Evolutionary conservation across 1,140 invertebrate genomes (phyloP).

Genomic region (Psix sp.): DNA sequence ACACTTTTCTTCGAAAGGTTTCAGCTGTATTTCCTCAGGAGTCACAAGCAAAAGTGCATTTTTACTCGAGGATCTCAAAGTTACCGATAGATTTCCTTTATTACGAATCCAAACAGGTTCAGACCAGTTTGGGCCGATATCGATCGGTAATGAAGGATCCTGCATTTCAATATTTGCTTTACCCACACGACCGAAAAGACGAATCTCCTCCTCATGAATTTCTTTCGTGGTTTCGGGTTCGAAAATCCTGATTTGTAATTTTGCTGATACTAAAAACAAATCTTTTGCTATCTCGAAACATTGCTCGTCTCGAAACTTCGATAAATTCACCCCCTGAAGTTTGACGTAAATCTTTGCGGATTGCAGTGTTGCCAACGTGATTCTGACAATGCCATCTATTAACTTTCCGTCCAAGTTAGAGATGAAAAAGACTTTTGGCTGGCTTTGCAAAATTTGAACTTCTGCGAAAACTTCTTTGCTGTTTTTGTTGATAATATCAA

Average conservation of each 20-base stretch:
- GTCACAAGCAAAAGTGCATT: no score
- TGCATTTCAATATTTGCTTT: conserved; percentile 60
- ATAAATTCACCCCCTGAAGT: conserved; percentile 2
- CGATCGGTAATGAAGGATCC: conserved; percentile 59
- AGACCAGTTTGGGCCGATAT: background rate
- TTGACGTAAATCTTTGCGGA: conserved; percentile 2
- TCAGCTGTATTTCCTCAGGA: no score
- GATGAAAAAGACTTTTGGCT: conserved; percentile 1
- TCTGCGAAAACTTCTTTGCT: background rate
- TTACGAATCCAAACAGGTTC: background rate
- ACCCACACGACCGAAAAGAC: conserved; percentile 59
- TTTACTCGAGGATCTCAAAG: no score
- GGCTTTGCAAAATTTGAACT: background rate
- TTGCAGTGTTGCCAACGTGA: conserved; percentile 7
- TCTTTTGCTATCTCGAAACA: background rate
- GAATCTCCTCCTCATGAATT: conserved; percentile 57
- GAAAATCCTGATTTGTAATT: conserved; percentile 45
- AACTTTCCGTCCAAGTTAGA: conserved; percentile 2
- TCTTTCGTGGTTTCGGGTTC: conserved; percentile 28
- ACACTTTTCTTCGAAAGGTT: no score
- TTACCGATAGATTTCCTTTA: no score
- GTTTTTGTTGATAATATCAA: no score
- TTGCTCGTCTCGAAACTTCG: background rate
- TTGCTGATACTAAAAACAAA: conserved; percentile 14
- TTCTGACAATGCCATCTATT: background rate